Conservation (phyloP, 23 tunicate species). For the Oikopleura albicans region DNA sequence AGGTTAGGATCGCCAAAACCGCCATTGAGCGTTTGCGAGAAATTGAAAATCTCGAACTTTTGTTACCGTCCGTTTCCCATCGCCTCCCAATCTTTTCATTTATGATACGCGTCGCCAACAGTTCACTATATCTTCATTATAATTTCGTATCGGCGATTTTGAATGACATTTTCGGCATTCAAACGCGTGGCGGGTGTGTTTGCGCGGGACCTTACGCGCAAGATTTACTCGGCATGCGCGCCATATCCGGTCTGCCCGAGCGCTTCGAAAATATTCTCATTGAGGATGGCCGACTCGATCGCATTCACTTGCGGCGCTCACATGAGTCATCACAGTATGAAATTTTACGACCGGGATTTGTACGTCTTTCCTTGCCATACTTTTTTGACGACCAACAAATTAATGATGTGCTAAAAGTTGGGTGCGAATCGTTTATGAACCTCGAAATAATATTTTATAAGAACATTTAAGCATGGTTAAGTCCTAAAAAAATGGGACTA, state of each 20-base stretch:
- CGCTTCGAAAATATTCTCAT: background rate
- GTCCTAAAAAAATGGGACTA: no score
- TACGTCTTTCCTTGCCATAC: constrained; percentile 51
- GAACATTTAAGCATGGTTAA: no score
- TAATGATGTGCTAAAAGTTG: constrained; percentile 21
- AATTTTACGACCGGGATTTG: constrained; percentile 74
- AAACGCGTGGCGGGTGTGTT: constrained; percentile 94
- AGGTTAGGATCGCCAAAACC: constrained; percentile 23
- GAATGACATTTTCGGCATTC: constrained; percentile 90
- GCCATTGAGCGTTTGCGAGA: constrained; percentile 34
- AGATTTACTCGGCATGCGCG: constrained; percentile 54
- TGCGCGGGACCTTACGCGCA: constrained; percentile 99
- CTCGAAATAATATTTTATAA: no score
- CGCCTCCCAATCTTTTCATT: constrained; percentile 83
- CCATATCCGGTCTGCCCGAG: background rate
- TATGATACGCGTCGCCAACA: constrained; percentile 29
- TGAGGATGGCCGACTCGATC: constrained; percentile 34
- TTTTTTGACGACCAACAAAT: constrained; percentile 37
- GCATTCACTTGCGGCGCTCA: constrained; percentile 39
- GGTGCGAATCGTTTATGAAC: no score
- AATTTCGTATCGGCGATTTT: constrained; percentile 66
- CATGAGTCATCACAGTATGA: constrained; percentile 43
- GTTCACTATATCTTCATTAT: constrained; percentile 51
- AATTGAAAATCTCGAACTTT: constrained; percentile 36
- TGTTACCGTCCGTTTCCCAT: constrained; percentile 22